Evolutionary conservation across 37 sponge, comb jelly and placozoan species (phyloP), one percentile per base, ranked within the genome.

Genomic region (Halichondria panicea): DNA sequence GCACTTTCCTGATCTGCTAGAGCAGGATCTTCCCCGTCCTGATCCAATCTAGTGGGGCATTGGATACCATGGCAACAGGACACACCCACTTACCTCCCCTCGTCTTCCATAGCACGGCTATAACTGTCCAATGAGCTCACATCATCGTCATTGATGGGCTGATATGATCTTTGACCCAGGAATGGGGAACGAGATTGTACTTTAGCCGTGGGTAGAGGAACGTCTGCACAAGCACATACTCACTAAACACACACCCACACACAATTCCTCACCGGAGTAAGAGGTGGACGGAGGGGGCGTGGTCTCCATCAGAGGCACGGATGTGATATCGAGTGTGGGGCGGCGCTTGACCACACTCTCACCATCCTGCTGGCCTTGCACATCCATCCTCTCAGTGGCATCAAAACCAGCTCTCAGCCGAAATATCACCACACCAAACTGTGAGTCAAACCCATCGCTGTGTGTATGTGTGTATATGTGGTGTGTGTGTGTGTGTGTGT

Each of bases 401-500:
- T 91, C 86, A 75, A 91, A 91, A 5, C 92, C 92, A 42, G 84
- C 93, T 58, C 88, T 73, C 68, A 94, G 55, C 37, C 96, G 77
- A 45, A 95, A 87, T n/a, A 95, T 78, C 21, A 81, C 77, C 66
- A 95, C 89, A 44, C 83, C 96, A 70, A 82, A 88, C 55, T 88
- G 76, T n/a, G 81, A 66, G 58, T 91, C 92, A 74, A 95, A 92
- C 5, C 89, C 92, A 77, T 93, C 87, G 56, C 89, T 88, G 55
- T 1, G 72, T 3, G 9, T 18, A 35, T 15, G n/a, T n/a, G n/a
- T n/a, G n/a, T n/a, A n/a, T n/a, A n/a, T n/a, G n/a, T n/a, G n/a
- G n/a, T n/a, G n/a, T n/a, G n/a, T n/a, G n/a, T 73, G 74, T 73
- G 59, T 74, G 61, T 35, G 61, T 59, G 63, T 75, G 76, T 75